Percentiles rank a stretch among this genome's conserved stretches.
Evolutionary conservation across 2,888 invertebrate genomes (phyloP).

Genomic region (Hirtodrosophila cameraria): DNA sequence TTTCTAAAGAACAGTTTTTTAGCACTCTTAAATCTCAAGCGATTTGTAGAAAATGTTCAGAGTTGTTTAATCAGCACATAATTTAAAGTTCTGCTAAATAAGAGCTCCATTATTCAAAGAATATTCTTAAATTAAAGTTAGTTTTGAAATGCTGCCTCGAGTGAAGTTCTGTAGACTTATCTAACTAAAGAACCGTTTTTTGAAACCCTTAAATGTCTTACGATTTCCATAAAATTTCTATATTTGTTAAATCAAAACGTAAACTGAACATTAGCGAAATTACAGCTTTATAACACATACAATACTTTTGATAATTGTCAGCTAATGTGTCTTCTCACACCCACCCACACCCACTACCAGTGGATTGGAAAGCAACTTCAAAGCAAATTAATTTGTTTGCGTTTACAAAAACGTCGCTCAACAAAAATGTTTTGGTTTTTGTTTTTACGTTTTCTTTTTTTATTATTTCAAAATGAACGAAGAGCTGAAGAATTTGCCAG

Average conservation of each 20-base stretch:
- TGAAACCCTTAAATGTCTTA: no score
- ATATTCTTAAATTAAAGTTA: no score
- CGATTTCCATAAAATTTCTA: background rate
- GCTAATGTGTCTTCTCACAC: conserved; percentile 28
- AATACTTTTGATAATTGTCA: conserved; percentile 27
- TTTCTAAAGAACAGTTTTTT: no score
- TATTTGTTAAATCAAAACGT: background rate
- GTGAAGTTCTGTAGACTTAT: no score
- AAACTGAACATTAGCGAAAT: background rate
- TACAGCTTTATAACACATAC: conserved; percentile 22
- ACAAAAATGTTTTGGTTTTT: conserved; percentile 11
- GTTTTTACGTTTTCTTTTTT: background rate
- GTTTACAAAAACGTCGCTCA: conserved; percentile 45
- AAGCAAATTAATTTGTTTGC: conserved; percentile 53
- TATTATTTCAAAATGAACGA: conserved; percentile 55
- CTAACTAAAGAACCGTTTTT: no score
- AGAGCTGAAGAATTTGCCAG: conserved; percentile 66
- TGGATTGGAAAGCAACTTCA: conserved; percentile 33
- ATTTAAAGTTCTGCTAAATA: no score
- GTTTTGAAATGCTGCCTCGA: no score
- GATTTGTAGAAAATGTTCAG: no score
- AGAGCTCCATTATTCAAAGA: no score
- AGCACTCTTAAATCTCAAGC: no score
- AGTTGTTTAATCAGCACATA: no score
- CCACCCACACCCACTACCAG: conserved; percentile 4